Percentiles rank a stretch among this genome's conserved stretches.
Evolutionary conservation across 2,113 vertebrate species (phyloP).

Genomic region (Geothlypis trichas): DNA sequence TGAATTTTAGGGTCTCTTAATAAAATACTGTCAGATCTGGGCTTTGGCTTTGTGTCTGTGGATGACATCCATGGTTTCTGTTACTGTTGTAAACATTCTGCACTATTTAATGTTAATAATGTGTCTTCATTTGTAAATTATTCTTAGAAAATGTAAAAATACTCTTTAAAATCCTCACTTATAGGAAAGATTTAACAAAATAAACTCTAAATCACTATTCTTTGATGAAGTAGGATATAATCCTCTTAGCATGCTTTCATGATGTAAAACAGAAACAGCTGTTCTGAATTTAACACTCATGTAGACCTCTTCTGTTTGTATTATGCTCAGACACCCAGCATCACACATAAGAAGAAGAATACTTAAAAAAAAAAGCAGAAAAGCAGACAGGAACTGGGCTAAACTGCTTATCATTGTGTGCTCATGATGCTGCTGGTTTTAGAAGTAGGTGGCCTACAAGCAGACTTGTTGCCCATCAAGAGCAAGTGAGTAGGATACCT

Average conservation of each 20-base stretch:
- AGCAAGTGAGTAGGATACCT: background rate
- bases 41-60: background rate
- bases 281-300: background rate
- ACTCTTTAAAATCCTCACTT: background rate
- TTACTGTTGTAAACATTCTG: background rate
- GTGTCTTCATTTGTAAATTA: background rate
- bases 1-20: background rate
- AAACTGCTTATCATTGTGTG: background rate
- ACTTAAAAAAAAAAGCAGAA: background rate
- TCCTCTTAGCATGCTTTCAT: background rate
- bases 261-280: background rate
- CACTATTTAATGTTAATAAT: background rate
- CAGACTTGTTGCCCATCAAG: background rate
- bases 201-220: background rate
- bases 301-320: background rate
- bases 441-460: background rate
- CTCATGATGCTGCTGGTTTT: background rate
- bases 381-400: background rate
- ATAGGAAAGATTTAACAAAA: background rate
- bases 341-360: background rate
- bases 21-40: background rate
- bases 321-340: background rate
- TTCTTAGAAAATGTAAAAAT: background rate
- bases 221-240: conserved; percentile 4
- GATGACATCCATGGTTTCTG: background rate